Conservation (phyloP, 2,113 vertebrate genomes). For the Nothobranchius kuhntae region DNA sequence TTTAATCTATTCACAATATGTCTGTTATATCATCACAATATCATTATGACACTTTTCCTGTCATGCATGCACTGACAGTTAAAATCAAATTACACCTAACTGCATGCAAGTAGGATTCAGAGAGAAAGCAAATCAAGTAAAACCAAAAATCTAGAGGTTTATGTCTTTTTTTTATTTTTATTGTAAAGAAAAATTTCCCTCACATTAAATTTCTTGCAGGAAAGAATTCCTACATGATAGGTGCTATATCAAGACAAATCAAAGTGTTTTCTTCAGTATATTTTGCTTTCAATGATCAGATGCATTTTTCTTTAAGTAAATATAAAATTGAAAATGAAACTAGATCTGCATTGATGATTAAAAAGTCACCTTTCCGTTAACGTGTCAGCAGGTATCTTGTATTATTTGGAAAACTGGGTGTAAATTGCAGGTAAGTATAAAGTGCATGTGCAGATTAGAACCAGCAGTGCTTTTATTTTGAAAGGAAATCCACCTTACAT, state of each 20-base stretch:
- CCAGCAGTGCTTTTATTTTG: constrained; percentile 60
- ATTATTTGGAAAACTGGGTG: neutral
- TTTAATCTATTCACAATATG: too few relatives aligned
- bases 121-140: too few relatives aligned
- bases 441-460: neutral
- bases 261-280: neutral
- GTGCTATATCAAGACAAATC: neutral
- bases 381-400: neutral
- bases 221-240: too few relatives aligned
- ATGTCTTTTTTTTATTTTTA: too few relatives aligned
- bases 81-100: too few relatives aligned
- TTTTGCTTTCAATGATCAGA: neutral
- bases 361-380: neutral
- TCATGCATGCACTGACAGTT: too few relatives aligned
- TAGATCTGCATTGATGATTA: neutral
- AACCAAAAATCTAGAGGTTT: too few relatives aligned
- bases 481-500: constrained; percentile 29
- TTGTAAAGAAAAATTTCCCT: too few relatives aligned
- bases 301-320: neutral
- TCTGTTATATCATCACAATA: too few relatives aligned
- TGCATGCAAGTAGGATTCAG: too few relatives aligned
- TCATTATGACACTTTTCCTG: too few relatives aligned
- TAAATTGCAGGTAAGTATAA: neutral
- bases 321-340: neutral
- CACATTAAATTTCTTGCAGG: too few relatives aligned